Conservation (phyloP, 2,888 invertebrate genomes). For the Seira musarum region DNA sequence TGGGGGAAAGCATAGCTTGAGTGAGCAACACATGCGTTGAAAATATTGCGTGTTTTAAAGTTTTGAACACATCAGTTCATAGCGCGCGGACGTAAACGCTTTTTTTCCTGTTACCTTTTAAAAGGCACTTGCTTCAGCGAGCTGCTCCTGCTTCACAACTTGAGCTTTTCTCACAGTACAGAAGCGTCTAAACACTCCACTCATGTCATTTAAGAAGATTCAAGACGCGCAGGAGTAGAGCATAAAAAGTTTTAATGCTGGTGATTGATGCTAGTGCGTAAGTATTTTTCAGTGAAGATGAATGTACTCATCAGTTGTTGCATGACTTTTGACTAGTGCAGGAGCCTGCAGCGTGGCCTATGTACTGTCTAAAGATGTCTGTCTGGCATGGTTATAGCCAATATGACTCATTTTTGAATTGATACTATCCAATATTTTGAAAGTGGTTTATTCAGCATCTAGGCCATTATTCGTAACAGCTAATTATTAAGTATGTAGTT, state of each 20-base stretch:
- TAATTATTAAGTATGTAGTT: background rate
- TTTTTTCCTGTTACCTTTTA: too few species aligned
- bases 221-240: too few species aligned
- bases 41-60: too few species aligned
- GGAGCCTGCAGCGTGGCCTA: background rate
- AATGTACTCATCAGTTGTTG: background rate
- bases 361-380: too few species aligned
- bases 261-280: background rate
- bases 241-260: too few species aligned
- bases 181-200: too few species aligned
- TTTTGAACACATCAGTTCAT: too few species aligned
- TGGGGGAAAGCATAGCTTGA: too few species aligned
- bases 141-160: background rate
- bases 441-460: background rate
- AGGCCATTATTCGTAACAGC: background rate
- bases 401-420: background rate
- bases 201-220: too few species aligned
- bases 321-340: background rate
- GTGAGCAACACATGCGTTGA: too few species aligned
- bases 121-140: too few species aligned
- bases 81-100: too few species aligned
- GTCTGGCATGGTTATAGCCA: background rate
- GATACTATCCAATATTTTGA: background rate
- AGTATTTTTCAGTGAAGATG: conserved; percentile 4
- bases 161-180: background rate